Conservation (phyloP, 2,888 invertebrate species). For the Lasius fuliginosus region DNA sequence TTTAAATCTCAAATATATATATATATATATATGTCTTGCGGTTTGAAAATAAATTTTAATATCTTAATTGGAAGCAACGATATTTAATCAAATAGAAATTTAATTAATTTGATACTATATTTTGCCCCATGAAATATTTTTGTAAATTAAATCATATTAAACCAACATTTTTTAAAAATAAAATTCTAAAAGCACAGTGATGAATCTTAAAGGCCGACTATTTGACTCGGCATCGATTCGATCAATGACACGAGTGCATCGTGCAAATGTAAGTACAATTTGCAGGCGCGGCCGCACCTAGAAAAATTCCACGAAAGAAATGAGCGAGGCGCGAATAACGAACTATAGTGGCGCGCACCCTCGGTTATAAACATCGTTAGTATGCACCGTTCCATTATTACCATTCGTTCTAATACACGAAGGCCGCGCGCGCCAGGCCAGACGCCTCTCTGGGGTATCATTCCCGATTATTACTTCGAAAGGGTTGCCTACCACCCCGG, state of each 20-base stretch:
- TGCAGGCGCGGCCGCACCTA: conserved; percentile 15
- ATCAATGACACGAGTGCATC: conserved; percentile 15
- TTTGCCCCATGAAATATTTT: neutral
- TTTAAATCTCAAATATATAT: neutral
- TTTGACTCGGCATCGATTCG: neutral
- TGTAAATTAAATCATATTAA: neutral
- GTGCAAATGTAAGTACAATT: neutral
- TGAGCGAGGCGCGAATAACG: conserved; percentile 48
- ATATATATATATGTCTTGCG: neutral
- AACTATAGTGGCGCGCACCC: conserved; percentile 44
- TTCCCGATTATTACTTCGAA: conserved; percentile 85
- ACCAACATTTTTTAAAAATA: neutral
- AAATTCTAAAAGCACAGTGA: neutral
- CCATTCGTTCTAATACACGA: conserved; percentile 84
- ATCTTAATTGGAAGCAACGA: neutral
- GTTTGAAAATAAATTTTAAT: neutral
- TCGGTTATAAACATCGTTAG: conserved; percentile 79
- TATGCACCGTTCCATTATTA: conserved; percentile 82
- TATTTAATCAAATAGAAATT: conserved; percentile 2
- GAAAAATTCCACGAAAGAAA: conserved; percentile 43
- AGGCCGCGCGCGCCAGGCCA: conserved; percentile 66
- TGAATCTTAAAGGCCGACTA: neutral
- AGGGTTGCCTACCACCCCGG: conserved; percentile 82
- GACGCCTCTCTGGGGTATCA: conserved; percentile 84
- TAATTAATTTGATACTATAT: neutral